A percentile compares a stretch with the other conserved stretches of the same genome.
Evolutionary conservation across 2,888 invertebrate genomes (phyloP).

Genomic region (Drosophila monieri): DNA sequence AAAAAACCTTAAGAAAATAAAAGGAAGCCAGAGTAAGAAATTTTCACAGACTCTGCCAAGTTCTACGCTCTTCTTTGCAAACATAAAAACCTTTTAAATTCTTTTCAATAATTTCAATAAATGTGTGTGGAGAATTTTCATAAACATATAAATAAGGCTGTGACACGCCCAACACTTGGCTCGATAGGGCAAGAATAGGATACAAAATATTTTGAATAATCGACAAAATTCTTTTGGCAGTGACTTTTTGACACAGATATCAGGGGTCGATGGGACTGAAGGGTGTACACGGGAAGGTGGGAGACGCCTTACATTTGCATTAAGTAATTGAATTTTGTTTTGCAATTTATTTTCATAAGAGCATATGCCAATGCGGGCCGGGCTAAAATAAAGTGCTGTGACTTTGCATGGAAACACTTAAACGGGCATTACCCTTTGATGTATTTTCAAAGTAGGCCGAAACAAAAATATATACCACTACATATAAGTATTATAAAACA

Average conservation of each 20-base stretch:
- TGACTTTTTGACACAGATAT: conserved; percentile 63
- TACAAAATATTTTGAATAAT: conserved; percentile 68
- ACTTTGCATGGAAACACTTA: conserved; percentile 2
- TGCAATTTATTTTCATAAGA: conserved; percentile 65
- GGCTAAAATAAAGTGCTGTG: conserved; percentile 15
- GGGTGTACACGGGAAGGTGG: conserved; percentile 8
- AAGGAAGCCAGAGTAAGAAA: conserved; percentile 61
- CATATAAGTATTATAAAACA: too few relatives aligned
- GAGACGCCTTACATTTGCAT: conserved; percentile 68
- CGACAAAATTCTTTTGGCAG: conserved; percentile 65
- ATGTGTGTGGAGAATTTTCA: conserved; percentile 23
- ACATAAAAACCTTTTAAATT: conserved; percentile 61
- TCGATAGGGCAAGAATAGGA: conserved; percentile 37
- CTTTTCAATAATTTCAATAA: conserved; percentile 72
- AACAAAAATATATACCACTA: too few relatives aligned
- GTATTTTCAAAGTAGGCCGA: background rate
- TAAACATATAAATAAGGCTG: conserved; percentile 68
- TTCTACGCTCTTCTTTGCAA: conserved; percentile 34
- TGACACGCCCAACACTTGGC: conserved; percentile 57
- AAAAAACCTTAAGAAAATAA: conserved; percentile 11
- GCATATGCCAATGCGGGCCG: conserved; percentile 54
- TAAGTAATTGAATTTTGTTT: conserved; percentile 78
- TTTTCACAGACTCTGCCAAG: conserved; percentile 67
- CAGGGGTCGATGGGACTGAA: conserved; percentile 15
- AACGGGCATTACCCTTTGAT: background rate